Evolutionary conservation across 2,888 invertebrate genomes (phyloP), one percentile per base, ranked within the genome.

Genomic region (Megastigmus dorsalis): DNA sequence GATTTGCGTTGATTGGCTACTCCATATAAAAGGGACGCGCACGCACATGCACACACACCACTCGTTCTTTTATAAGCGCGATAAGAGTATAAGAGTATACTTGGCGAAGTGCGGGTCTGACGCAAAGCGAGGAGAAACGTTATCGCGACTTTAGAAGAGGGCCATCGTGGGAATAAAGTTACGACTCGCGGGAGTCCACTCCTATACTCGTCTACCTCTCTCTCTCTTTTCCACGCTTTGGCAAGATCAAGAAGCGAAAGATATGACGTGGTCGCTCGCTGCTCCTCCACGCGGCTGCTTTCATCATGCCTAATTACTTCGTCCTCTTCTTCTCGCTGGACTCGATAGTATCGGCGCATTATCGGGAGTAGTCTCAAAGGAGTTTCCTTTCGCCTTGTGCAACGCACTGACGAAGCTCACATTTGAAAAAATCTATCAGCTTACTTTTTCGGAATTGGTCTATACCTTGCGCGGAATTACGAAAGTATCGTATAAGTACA

Each of bases 301-400:
- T 66, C 75, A 70, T 73, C 66, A 70, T 50, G 50, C 67, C 67
- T 66, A 52, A 69, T 72, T 76, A 68, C 72, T 73, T 72, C 41
- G 10, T n/a, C n/a, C 10, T 48, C 28, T 33, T 20, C 55, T 26
- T 50, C n/a, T 26, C 26, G 30, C 23, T 33, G 4, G n/a, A n/a
- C 48, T 66, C 33, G n/a, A n/a, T n/a, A n/a, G n/a, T 36, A 60
- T 75, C 48, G 26, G 50, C 30, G 30, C 52, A 45, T 50, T 71
- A 75, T 72, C 70, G 48, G 30, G 45, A 65, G 13, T 45, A 52
- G 54, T 54, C 30, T 65, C 57, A 33, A 57, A 45, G 30, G 23
- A n/a, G n/a, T 10, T 9, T 15, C 7, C 9, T 45, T n/a, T 15
- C 10, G 2, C 20, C 9, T 15, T 45, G 10, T 18, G 0, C 13